Base-by-base conservation (phyloP, 2,888 invertebrate genomes). In the Ophion obscuratus region DNA sequence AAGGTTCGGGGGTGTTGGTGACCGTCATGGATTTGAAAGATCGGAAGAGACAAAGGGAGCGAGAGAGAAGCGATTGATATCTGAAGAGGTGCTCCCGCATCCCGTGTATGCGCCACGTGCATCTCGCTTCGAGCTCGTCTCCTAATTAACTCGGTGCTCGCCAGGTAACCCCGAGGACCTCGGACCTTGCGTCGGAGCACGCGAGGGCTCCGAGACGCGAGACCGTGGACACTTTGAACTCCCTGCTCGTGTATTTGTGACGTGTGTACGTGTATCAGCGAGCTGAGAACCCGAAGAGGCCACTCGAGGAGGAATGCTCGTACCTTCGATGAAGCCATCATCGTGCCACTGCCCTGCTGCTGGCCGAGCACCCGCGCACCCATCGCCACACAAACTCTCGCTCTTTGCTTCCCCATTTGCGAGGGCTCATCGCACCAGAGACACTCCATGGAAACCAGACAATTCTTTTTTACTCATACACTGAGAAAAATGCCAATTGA, bases 101-200 rank as follows among this genome's bases (percentile, higher is more conserved):
- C 44, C 77, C 47, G 75, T 81, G 75, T 81, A 81, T 68, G 90
- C 91, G 92, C 91, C 92, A 92, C 92, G 91, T 92, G 92, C 92
- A 90, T 70, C 89, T 80, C 78, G 81, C 89, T 82, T 88, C 88
- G 90, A 90, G 90, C 92, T 92, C 92, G 88, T 88, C 89, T 91
- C 93, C 93, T 94, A 94, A 94, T 94, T 94, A 94, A 94, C 93
- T 94, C 93, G 92, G 93, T 93, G 93, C 83, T 83, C 74, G 93
- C 93, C 92, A 91, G 93, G 89, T 93, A 93, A 94, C 93, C 94
- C 91, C 90, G 85, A 79, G 78, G 88, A 88, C 87, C 88, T 81
- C 90, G 90, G 90, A 90, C 92, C 90, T 83, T 87, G 89, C 88
- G 84, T 57, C 89, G 88, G 88, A 90, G 90, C 91, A 90, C 90